phyloP scores from a whole-genome alignment of 2,113 vertebrate genomes.

The Xyliphius kryptos region DNA sequence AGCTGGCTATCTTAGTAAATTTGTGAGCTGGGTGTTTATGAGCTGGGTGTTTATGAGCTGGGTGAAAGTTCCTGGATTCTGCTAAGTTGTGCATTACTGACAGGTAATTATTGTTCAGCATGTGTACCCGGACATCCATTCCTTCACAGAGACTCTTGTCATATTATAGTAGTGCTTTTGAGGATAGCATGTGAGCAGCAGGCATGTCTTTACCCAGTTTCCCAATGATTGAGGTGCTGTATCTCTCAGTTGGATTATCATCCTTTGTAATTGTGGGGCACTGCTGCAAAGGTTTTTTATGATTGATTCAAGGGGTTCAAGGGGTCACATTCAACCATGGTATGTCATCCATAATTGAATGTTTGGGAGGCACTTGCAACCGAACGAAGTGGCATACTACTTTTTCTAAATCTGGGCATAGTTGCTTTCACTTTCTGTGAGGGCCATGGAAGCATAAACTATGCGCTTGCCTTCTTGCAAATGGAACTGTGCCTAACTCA shows the following conservation, averaged over 20 bases:
- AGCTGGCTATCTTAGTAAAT: slow-evolving; percentile 17
- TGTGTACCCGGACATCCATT: slow-evolving; percentile 29
- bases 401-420: too few relatives aligned
- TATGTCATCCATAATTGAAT: not conserved
- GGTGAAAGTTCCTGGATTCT: not conserved
- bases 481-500: too few relatives aligned
- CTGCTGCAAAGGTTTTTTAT: slow-evolving; percentile 22
- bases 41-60: slow-evolving; percentile 11
- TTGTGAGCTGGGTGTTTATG: too few relatives aligned
- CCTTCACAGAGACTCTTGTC: not conserved
- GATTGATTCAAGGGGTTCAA: too few relatives aligned
- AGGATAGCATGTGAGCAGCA: slow-evolving; percentile 4
- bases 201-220: slow-evolving; percentile 15
- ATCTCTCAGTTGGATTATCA: slow-evolving; percentile 23
- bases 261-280: slow-evolving; percentile 1
- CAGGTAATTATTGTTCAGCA: slow-evolving; percentile 8
- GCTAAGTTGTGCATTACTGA: slow-evolving; percentile 9
- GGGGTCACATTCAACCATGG: slow-evolving; percentile 18
- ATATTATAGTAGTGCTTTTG: slow-evolving; percentile 2
- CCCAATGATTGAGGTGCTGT: slow-evolving; percentile 16
- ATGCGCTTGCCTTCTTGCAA: too few relatives aligned
- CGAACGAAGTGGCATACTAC: slow-evolving; percentile 12
- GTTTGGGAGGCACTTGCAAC: slow-evolving; percentile 18
- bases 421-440: too few relatives aligned
- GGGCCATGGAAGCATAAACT: too few relatives aligned